Percentiles rank a stretch among this genome's conserved stretches.
phyloP scores from a whole-genome alignment of 2,797 vertebrate species.

The Micropoecilia bifurca region DNA sequence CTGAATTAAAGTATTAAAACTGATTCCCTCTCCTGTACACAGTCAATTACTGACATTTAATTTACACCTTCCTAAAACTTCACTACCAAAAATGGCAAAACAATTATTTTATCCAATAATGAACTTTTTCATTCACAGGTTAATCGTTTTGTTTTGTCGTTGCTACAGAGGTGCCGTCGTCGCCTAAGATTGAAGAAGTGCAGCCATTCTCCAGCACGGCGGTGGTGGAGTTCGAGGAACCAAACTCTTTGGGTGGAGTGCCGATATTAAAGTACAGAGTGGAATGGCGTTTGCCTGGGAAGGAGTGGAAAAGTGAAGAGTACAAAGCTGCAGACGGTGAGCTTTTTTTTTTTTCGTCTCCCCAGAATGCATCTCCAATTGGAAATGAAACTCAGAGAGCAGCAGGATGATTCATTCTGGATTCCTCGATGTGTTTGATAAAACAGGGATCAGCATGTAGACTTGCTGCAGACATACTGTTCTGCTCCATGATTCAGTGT shows the following conservation, averaged over 20 bases:
- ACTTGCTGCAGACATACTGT: conserved; percentile 3
- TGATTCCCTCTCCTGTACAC: too few species aligned
- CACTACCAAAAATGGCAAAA: not conserved
- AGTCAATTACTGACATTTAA: not conserved
- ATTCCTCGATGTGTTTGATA: not conserved
- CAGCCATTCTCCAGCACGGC: conserved; percentile 94
- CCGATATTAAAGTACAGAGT: conserved; percentile 93
- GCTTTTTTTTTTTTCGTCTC: conserved; percentile 27
- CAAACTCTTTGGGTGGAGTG: conserved; percentile 90
- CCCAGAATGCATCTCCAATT: not conserved
- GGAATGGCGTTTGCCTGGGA: conserved; percentile 85
- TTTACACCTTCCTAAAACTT: not conserved
- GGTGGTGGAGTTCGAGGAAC: conserved; percentile 89
- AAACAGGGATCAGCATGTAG: not conserved
- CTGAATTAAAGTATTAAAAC: not conserved
- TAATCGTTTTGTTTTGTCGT: not conserved
- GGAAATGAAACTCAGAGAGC: not conserved
- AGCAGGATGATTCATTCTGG: not conserved
- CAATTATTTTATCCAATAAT: not conserved
- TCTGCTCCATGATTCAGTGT: not conserved
- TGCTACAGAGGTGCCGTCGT: conserved; percentile 89
- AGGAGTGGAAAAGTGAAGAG: conserved; percentile 85
- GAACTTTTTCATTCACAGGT: not conserved
- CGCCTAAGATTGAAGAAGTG: conserved; percentile 88
- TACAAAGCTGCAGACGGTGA: conserved; percentile 88